Conservation (phyloP, 2,888 invertebrate genomes). For the Baronia brevicornis region DNA sequence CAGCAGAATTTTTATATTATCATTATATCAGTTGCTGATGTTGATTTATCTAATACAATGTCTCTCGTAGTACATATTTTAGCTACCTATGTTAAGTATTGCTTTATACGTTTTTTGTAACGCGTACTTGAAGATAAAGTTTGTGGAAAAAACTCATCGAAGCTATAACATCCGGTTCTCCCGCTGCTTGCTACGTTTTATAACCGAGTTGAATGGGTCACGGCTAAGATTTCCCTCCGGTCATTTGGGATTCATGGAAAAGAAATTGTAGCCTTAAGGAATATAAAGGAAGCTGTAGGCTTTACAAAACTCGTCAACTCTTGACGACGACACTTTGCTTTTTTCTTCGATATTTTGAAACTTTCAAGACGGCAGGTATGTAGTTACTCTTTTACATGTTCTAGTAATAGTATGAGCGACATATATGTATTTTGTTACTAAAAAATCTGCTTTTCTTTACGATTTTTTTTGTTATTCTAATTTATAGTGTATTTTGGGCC, state of each 20-base stretch:
- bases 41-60: too few relatives aligned
- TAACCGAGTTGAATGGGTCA: conserved; percentile 65
- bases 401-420: too few relatives aligned
- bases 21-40: too few relatives aligned
- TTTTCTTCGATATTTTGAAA: conserved; percentile 52
- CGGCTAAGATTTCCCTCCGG: conserved; percentile 75
- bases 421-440: too few relatives aligned
- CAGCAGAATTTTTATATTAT: too few relatives aligned
- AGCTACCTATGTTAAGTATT: neutral
- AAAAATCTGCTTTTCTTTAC: conserved; percentile 4
- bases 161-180: conserved; percentile 25
- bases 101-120: conserved; percentile 14
- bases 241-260: conserved; percentile 74
- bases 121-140: conserved; percentile 7
- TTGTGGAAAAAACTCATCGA: conserved; percentile 23
- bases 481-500: too few relatives aligned
- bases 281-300: conserved; percentile 71
- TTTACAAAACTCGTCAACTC: conserved; percentile 57
- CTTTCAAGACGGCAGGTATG: conserved; percentile 35
- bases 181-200: conserved; percentile 34
- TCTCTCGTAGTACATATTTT: conserved; percentile 8
- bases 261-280: conserved; percentile 70
- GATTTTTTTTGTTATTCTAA: too few relatives aligned
- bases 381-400: too few relatives aligned
- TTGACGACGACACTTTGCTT: conserved; percentile 40